These are phyloP conservation scores for Dioctria rufipes DNA, from an alignment of 2,888 invertebrate species.

Conservation along the genomic window DNA sequence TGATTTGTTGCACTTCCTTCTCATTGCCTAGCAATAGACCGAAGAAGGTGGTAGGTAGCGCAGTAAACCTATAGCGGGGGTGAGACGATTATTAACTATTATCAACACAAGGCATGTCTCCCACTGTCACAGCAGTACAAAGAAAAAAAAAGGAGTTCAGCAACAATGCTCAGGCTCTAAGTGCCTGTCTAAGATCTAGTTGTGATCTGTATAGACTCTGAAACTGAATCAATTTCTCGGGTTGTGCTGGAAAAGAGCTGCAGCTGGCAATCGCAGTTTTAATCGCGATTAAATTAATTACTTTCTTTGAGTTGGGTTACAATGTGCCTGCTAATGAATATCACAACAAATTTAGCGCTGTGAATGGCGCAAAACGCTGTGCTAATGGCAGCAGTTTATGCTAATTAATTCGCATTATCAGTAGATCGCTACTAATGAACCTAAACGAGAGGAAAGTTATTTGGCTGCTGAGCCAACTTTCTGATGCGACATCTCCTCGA, in stretches of 20 bases:
- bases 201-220: constrained; percentile 7
- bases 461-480: constrained; percentile 10
- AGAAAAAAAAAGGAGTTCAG: not conserved
- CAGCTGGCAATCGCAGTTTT: constrained; percentile 3
- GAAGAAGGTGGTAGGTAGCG: too few species aligned
- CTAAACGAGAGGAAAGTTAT: constrained; percentile 27
- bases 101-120: not conserved
- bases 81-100: constrained; percentile 26
- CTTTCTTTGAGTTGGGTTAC: constrained; percentile 4
- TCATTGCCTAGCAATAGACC: not conserved
- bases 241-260: not conserved
- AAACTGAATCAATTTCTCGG: constrained; percentile 32
- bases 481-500: not conserved
- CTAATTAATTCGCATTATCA: constrained; percentile 47
- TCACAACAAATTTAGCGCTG: constrained; percentile 35
- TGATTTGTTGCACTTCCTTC: constrained; percentile 36
- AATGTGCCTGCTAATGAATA: constrained; percentile 25
- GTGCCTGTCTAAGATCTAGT: constrained; percentile 17
- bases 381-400: constrained; percentile 35
- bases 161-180: not conserved
- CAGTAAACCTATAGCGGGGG: not conserved
- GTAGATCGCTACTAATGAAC: constrained; percentile 35
- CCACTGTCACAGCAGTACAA: too few species aligned
- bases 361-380: constrained; percentile 25
- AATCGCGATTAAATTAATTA: constrained; percentile 15